Evolutionary conservation across 23 tunicate genomes (phyloP), one percentile per base, ranked within the genome.

Genomic region (Trididemnum clinides): DNA sequence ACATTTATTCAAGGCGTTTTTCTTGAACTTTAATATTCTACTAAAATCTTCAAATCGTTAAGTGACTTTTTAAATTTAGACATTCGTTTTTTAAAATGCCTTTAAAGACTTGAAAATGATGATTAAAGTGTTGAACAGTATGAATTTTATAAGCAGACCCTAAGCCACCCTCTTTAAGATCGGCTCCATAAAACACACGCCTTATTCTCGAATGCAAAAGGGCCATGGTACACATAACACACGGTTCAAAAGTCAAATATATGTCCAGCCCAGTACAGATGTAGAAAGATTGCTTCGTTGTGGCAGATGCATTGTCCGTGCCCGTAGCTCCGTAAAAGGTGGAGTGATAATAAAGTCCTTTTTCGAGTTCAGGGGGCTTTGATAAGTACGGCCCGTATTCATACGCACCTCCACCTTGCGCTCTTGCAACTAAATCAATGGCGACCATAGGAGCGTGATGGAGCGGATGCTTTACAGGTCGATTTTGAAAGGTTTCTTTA

Each of bases 221-320:
- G 0, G 98, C 98, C 98, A 94, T 94, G 0, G 90, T 75, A 64
- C 98, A 94, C 98, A 94, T 94, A 22, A 86, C 81, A 34, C 98
- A 94, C 2, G 98, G 98, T 85, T 94, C 98, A 15, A 51, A 23
- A 5, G 93, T 86, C 15, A 85, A 29, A 73, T 94, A 94, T 1
- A 81, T 51, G 64, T 88, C 90, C 1, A 84, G 34, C 0, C 90
- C 90, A 21, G 93, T 94, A 81, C 94, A 87, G 33, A 94, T 89
- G 64, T 94, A 94, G 83, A 0, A 77, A 58, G 36, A 57, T 22
- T 6, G 39, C 4, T 36, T 58, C 12, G 10, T 30, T 7, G 49
- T 37, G 26, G 33, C 33, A 79, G 31, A 33, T 10, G 1, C 28
- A 26, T 78, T 54, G 2, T 25, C 6, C 2, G 4, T 63, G 4